These are phyloP conservation scores for Diprion similis DNA, from an alignment of 1,140 invertebrate species.

Conservation along the genomic window DNA sequence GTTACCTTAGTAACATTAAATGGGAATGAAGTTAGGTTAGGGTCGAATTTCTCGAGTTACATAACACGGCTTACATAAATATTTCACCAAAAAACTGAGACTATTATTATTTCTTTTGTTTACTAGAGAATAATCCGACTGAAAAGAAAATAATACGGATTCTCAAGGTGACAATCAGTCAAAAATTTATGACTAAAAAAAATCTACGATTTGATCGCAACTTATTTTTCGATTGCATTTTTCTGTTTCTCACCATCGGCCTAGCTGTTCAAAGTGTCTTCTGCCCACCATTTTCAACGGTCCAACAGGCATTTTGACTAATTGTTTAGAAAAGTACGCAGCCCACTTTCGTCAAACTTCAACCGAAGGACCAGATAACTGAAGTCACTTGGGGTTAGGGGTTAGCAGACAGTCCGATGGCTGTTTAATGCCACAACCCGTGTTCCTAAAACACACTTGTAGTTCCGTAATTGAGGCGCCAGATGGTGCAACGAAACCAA, in stretches of 20 bases:
- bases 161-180: background rate
- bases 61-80: background rate
- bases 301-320: background rate
- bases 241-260: background rate
- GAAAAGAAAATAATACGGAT: background rate
- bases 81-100: background rate
- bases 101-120: no score
- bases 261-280: background rate
- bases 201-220: background rate
- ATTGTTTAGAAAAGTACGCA: no score
- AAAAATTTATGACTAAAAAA: background rate
- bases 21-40: background rate
- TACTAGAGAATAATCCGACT: no score
- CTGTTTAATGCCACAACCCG: no score
- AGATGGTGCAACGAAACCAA: no score
- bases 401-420: no score
- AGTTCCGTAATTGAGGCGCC: no score
- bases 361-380: no score
- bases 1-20: no score
- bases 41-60: background rate
- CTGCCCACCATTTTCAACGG: background rate
- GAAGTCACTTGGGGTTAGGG: no score
- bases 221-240: background rate
- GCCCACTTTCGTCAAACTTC: no score
- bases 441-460: no score